These are phyloP conservation scores for Coracopsis vasa DNA, from an alignment of 2,113 vertebrate genomes.

Conservation along the genomic window DNA sequence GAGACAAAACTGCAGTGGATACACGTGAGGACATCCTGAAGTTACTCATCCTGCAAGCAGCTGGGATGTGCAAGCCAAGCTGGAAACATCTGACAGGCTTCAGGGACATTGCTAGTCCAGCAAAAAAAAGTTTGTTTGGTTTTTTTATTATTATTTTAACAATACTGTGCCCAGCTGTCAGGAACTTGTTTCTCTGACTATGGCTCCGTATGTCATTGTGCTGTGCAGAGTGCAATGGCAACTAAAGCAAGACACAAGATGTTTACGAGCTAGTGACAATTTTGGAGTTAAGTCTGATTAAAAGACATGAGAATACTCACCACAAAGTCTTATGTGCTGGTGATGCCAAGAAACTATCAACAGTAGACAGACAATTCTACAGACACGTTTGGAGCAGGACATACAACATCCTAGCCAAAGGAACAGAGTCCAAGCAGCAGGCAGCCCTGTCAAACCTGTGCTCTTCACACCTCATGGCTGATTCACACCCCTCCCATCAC, in stretches of 20 bases:
- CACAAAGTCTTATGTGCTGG: background rate
- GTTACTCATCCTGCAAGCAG: background rate
- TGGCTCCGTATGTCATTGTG: fast-evolving
- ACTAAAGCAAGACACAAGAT: background rate
- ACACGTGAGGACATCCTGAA: background rate
- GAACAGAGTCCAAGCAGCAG: background rate
- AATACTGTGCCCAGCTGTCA: background rate
- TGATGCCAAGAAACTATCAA: background rate
- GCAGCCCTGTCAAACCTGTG: background rate
- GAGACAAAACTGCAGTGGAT: background rate
- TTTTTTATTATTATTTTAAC: background rate
- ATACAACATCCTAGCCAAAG: background rate
- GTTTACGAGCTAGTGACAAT: background rate
- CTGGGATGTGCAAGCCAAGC: background rate
- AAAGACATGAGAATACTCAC: background rate
- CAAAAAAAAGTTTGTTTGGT: background rate
- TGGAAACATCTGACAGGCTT: background rate
- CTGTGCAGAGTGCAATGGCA: background rate
- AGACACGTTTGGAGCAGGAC: background rate
- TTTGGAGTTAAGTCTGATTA: background rate
- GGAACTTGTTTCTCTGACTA: background rate
- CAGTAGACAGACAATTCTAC: background rate
- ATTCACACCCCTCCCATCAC: background rate
- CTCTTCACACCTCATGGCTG: background rate
- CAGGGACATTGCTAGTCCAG: background rate